Evolutionary conservation across 2,113 vertebrate species (phyloP), one percentile per base, ranked within the genome.

Genomic region (Salvator merianae): DNA sequence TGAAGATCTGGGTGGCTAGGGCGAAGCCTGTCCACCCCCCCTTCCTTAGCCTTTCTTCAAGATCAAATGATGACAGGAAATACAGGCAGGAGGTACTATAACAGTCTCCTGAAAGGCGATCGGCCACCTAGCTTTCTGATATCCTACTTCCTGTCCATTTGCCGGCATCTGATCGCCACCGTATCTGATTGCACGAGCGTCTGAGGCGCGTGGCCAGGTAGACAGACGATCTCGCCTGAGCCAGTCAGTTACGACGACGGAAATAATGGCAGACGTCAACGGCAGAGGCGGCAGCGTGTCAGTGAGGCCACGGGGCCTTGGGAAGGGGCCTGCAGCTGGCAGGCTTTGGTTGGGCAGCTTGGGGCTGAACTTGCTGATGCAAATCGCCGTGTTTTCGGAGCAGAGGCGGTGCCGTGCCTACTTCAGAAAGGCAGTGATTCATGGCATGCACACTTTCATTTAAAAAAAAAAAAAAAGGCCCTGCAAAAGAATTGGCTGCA

Each of bases 1-100:
- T 59, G 84, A 93, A 91, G 93, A 93, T 89, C 80, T 82, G 86
- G 6, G 47, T 50, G 79, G 43, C 5, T 26, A n/a, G 4, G 30
- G 30, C 18, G 24, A 8, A 1, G 20, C 1, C 16, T 53, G n/a
- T 34, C 22, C 2, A 4, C 12, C 28, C 30, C 73, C 10, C 0
- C 16, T 34, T 2, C 2, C 26, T 2, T 32, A 24, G 24, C 26
- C 89, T 95, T 94, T 94, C 89, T 92, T 93, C 59, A 36, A 91
- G 92, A 94, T 94, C 91, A 94, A 94, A 93, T 91, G 91, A 87
- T 88, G 77, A 91, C 86, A 91, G 75, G 88, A 93, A 95, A 93
- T 83, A 81, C 79, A 8, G 16, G 79, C 78, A 93, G 88, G 84
- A 87, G 34, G 59, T 81, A 87, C 88, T 90, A 91, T 86, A 91